Evolutionary conservation across 2,888 invertebrate genomes (phyloP).

Genomic region (Calameuta idolon): DNA sequence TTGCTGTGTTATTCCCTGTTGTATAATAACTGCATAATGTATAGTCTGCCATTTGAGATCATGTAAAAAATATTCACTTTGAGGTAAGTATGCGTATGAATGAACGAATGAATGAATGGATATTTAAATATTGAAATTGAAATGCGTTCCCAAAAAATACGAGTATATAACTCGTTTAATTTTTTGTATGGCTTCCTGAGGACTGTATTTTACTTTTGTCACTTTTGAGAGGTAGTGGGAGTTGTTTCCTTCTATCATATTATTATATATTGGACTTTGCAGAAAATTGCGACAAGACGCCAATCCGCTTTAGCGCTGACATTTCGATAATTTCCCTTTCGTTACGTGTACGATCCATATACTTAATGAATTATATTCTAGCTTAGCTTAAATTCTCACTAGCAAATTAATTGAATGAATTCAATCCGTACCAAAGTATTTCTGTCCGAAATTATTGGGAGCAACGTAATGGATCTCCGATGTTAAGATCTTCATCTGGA

Average conservation of each 20-base stretch:
- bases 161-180: not conserved
- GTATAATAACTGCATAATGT: not conserved
- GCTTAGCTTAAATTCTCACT: conserved; percentile 11
- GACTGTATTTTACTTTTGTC: not conserved
- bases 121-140: not conserved
- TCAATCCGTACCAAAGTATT: conserved; percentile 98
- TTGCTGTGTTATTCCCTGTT: not conserved
- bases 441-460: conserved; percentile 98
- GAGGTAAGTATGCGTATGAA: not conserved
- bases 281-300: not conserved
- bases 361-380: conserved; percentile 9
- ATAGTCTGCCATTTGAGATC: not conserved
- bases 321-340: not conserved
- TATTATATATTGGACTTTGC: not conserved
- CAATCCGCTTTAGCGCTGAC: not conserved
- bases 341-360: not conserved
- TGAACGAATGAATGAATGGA: not conserved
- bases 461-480: conserved; percentile 95
- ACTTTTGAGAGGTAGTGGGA: not conserved
- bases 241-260: not conserved
- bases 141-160: not conserved
- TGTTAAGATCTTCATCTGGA: conserved; percentile 91
- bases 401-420: conserved; percentile 33
- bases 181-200: too few relatives aligned
- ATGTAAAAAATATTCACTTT: not conserved